Percentiles rank a stretch among this genome's conserved stretches.
Conservation (phyloP, 2,113 vertebrate species). For the Rostratula benghalensis region DNA sequence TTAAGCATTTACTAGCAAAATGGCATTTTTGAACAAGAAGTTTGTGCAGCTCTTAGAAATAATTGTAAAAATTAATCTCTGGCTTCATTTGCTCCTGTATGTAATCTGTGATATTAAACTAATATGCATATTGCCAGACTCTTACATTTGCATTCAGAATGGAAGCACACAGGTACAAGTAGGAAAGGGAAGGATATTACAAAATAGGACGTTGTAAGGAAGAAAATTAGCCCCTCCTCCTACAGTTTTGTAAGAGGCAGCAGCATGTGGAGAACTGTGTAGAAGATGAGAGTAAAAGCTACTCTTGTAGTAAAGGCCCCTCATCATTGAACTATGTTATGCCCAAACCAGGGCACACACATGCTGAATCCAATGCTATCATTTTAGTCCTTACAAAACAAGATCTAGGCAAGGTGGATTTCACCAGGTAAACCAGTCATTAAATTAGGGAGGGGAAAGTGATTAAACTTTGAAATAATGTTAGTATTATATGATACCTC, state of each 20-base stretch:
- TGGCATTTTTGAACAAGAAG: neutral
- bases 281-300: neutral
- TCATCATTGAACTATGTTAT: neutral
- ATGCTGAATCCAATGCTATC: neutral
- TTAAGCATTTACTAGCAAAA: neutral
- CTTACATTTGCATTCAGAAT: neutral
- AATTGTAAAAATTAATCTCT: neutral
- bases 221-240: neutral
- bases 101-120: neutral
- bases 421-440: neutral
- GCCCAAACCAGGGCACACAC: neutral
- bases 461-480: neutral
- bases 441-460: neutral
- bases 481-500: neutral
- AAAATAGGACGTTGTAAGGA: slow-evolving; percentile 19
- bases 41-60: neutral
- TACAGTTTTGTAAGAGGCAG: neutral
- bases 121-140: neutral
- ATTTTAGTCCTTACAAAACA: neutral
- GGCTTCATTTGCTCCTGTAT: neutral
- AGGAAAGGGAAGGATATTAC: slow-evolving; percentile 47
- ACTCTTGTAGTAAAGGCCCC: neutral
- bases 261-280: neutral
- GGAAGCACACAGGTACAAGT: neutral
- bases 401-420: neutral